Percentiles rank a stretch among this genome's conserved stretches.
phyloP scores from a whole-genome alignment of 2,113 vertebrate species.

The Ailuropoda melanoleuca region DNA sequence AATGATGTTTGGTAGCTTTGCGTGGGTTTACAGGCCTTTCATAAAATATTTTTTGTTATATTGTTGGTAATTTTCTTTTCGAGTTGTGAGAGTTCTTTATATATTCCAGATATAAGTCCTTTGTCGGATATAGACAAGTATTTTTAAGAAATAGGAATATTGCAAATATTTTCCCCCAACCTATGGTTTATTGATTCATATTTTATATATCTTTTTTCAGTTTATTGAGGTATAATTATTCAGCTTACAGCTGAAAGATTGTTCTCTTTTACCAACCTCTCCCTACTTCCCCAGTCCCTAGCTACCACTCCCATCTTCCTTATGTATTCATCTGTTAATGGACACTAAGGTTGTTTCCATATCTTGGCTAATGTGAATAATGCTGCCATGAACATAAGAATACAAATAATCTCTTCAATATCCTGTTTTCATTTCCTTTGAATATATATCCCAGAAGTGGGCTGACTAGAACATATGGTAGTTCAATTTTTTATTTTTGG shows the following conservation, averaged over 20 bases:
- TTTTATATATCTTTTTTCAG: no score
- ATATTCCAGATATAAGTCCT: background rate
- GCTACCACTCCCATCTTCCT: background rate
- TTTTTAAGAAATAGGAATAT: background rate
- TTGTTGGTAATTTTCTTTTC: background rate
- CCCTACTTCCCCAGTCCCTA: background rate
- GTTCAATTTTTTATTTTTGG: background rate
- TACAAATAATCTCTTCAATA: background rate
- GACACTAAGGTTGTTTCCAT: background rate
- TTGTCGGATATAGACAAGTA: background rate
- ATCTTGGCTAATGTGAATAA: background rate
- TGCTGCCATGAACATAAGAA: background rate
- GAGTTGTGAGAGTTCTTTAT: background rate
- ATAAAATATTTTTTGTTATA: background rate
- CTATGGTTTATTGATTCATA: background rate
- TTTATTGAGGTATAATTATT: background rate
- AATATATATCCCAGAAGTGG: background rate
- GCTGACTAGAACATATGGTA: background rate
- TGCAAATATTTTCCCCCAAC: background rate
- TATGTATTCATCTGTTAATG: background rate
- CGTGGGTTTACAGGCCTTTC: background rate
- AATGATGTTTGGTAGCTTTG: background rate
- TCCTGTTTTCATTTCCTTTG: background rate
- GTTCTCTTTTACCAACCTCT: background rate
- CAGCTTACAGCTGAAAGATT: no score